Evolutionary conservation across 53 echinoderm and acorn worm species (phyloP).

Genomic region (Glandiceps talaboti): DNA sequence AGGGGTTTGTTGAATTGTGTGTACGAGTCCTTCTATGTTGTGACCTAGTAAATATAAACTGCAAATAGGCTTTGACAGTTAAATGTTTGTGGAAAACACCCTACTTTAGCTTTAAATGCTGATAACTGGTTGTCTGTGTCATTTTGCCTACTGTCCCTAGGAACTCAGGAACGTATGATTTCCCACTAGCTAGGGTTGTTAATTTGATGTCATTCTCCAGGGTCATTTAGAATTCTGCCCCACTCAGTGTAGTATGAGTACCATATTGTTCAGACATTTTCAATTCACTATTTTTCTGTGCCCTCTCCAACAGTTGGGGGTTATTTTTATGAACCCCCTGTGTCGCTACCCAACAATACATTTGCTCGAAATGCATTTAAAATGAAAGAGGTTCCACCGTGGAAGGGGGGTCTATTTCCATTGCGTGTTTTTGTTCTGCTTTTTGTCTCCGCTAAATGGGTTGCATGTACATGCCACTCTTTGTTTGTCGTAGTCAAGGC

Average conservation of each 20-base stretch:
- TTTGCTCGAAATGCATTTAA: too few relatives aligned
- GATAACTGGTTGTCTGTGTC: background rate
- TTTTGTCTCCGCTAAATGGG: background rate
- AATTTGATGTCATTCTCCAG: background rate
- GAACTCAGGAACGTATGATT: background rate
- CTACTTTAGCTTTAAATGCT: background rate
- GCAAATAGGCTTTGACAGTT: background rate
- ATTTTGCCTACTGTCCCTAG: background rate
- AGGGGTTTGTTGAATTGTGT: background rate
- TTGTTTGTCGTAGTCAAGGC: constrained; percentile 45
- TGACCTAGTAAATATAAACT: background rate
- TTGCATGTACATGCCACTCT: constrained; percentile 12
- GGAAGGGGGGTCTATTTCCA: background rate
- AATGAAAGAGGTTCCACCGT: background rate
- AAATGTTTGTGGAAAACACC: background rate
- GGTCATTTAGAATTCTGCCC: background rate
- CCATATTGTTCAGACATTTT: too few relatives aligned
- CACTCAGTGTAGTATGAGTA: too few relatives aligned
- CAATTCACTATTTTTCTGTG: too few relatives aligned
- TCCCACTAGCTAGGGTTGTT: background rate
- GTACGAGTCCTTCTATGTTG: background rate
- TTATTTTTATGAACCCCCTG: background rate
- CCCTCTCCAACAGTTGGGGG: background rate
- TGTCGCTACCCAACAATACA: background rate
- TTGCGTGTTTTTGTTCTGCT: background rate